Evolutionary conservation across 2,797 vertebrate genomes (phyloP), one percentile per base, ranked within the genome.

Genomic region (Gallinago solitaria): DNA sequence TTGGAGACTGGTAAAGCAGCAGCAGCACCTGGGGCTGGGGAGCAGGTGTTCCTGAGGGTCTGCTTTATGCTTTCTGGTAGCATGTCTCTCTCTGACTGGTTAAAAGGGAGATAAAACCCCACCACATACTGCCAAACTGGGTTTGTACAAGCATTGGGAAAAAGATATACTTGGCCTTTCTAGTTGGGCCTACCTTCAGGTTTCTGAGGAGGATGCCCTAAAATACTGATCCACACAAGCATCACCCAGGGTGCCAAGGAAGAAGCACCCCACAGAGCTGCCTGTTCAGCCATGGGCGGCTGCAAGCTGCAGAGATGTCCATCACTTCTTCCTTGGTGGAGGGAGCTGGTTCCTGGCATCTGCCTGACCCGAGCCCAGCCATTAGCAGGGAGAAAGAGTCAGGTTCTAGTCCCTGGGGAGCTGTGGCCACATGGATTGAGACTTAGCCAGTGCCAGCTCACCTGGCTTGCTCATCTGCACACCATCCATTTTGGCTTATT

Each of bases 1-100:
- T 35, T 15, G 63, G 51, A 63, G 28, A 8, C 32, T 47, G 47
- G 14, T 60, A 13, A 65, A 86, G 50, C 20, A 59, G 35, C 14
- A 30, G 39, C 51, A 65, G 50, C 0, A 0, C 9, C 6, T 43
- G 43, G 37, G 59, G 11, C 33, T 57, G 19, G 12, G 16, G 15
- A 9, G 9, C 23, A 33, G 17, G 3, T 43, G 48, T 35, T 30
- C 73, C 60, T 61, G 10, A 47, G 64, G 28, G 12, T 50, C 79
- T 80, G 30, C 24, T 65, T 85, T 48, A 3, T 27, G 41, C 27
- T 74, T 88, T 67, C 60, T 25, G 19, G 18, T n/a, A 59, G 32
- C 9, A 3, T 0, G 0, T 17, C 11, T 70, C 47, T 57, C 12
- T 2, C 33, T n/a, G 13, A 1, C 37, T 76, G 33, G 51, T 77